Evolutionary conservation across 2,113 vertebrate species (phyloP).

Genomic region (Melanostigma gelatinosum): DNA sequence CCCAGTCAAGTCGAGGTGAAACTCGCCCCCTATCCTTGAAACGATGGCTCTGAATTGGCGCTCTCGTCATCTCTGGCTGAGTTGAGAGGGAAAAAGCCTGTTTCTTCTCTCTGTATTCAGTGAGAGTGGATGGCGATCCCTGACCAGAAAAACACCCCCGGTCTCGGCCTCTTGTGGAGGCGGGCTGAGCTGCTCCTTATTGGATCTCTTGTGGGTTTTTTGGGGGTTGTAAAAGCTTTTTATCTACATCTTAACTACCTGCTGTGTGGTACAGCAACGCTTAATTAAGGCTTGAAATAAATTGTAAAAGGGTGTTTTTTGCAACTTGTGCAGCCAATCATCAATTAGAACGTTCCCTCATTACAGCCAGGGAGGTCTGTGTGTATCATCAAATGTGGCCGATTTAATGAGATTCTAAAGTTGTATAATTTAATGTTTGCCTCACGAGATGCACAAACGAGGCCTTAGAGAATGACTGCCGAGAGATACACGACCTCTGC

Average conservation of each 20-base stretch:
- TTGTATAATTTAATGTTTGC: constrained; percentile 25
- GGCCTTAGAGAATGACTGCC: background rate
- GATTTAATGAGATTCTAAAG: constrained; percentile 27
- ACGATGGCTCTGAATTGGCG: constrained; percentile 24
- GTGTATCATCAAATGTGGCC: constrained; percentile 3
- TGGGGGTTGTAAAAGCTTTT: constrained; percentile 27
- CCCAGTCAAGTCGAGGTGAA: constrained; percentile 36
- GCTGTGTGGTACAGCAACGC: constrained; percentile 20
- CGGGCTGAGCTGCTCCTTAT: background rate
- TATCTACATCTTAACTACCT: constrained; percentile 31
- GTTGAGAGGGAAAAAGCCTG: constrained; percentile 27
- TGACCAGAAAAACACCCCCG: constrained; percentile 19
- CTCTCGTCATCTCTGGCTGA: constrained; percentile 30
- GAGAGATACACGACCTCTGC: background rate
- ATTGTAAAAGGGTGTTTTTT: constrained; percentile 29
- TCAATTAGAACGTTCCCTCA: background rate
- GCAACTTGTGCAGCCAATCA: constrained; percentile 24
- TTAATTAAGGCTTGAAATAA: constrained; percentile 34
- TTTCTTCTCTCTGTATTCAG: constrained; percentile 28
- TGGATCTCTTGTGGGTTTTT: constrained; percentile 25
- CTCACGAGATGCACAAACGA: constrained; percentile 9
- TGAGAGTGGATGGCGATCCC: constrained; percentile 12
- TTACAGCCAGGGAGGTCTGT: constrained; percentile 21
- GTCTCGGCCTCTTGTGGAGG: background rate
- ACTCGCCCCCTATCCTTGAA: background rate